Evolutionary conservation across 2,888 invertebrate species (phyloP), one percentile per base, ranked within the genome.

Genomic region (Anarsia innoxiella): DNA sequence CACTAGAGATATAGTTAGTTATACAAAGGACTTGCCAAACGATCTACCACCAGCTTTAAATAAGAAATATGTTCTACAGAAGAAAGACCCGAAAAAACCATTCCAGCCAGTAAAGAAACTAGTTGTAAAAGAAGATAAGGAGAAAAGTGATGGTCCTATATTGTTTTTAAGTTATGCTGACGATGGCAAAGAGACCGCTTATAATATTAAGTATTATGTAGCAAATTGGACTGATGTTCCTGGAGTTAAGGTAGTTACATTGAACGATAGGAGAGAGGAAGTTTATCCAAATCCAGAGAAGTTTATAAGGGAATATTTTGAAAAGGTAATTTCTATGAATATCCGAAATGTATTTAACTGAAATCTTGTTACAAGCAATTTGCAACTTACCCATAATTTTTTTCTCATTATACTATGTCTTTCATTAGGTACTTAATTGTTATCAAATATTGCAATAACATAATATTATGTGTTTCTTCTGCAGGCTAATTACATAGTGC

Each of bases 401-500:
- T n/a, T n/a, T 19, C 19, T 19, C 3, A 6, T 19, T 6, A 19
- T 6, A 19, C 4, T 19, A 6, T 19, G 19, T 19, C 4, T 19
- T 19, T 3, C 6, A 6, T 19, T 5, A 19, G 19, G 6, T 6
- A 19, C 19, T 6, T 5, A 19, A 6, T 5, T 19, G 19, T n/a
- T n/a, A n/a, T n/a, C n/a, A n/a, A n/a, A n/a, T n/a, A 19, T 3
- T 19, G 4, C 19, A 19, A 6, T 19, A 19, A 3, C 19, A 19
- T 19, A 19, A 19, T 19, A 5, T 19, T 19, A 19, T 19, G 6
- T 19, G 19, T 19, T 19, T 19, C 27, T 36, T 40, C 69, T 71
- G 41, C 72, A 88, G 88, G 88, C 87, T 37, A 73, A 86, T 48
- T 86, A 80, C 48, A 68, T 88, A 44, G 75, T 88, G 41, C 88